Evolutionary conservation across 2,797 vertebrate genomes (phyloP), one percentile per base, ranked within the genome.

Genomic region (Potorous gilbertii): DNA sequence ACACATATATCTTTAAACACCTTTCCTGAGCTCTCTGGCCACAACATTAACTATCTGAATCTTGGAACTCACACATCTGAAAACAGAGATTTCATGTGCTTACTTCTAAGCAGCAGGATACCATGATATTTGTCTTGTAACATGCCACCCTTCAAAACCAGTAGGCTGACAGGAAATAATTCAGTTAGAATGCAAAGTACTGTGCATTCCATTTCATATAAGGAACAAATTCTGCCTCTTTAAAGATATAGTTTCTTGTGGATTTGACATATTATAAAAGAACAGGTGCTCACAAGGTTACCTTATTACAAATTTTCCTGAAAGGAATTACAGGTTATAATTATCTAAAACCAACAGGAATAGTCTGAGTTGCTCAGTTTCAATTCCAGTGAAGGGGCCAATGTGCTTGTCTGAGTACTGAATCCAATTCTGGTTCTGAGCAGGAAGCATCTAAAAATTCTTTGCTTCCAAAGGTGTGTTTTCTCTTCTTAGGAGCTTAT

Each of bases 401-500:
- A 87, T 46, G 40, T 87, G 74, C 21, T 50, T 50, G 40, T 46
- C 8, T 87, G 74, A 50, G 9, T 50, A 27, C 24, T 46, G 40
- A 27, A 50, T 87, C 74, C 31, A 87, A 46, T 46, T 46, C 66
- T 27, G 66, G 40, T 40, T 81, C 66, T 27, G n/a, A 81, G 66
- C 40, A 81, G 66, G 66, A 81, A 81, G 21, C 21, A 92, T 74
- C 89, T 89, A 55, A 94, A 94, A 93, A 62, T 24, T 46, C 27
- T 9, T 55, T 91, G 55, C 55, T 90, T 56, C 29, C 90, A 54
- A 96, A 96, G 59, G 66, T 40, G 31, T 55, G 14, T 56, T 91
- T 91, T 90, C 91, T 96, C 31, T 24, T 91, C 95, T 95, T 93
- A 90, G 92, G 29, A 40, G 95, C 92, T 95, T 87, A 27, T 66